A percentile compares a stretch with the other conserved stretches of the same genome.
Conservation (phyloP, 2,888 invertebrate species). For the Monoplex corrugatus region DNA sequence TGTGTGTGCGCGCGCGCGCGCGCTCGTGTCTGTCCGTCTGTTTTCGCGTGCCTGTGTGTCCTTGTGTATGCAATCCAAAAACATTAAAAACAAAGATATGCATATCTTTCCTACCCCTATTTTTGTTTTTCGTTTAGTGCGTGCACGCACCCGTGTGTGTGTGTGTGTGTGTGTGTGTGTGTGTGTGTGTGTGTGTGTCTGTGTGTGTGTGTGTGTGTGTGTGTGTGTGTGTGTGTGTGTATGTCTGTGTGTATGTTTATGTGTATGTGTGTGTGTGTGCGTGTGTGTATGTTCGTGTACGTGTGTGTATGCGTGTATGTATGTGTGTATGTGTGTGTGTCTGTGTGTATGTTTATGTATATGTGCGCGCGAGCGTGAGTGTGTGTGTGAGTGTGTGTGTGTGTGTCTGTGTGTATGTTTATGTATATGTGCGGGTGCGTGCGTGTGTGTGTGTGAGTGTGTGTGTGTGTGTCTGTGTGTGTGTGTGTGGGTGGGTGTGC, state of each 20-base stretch:
- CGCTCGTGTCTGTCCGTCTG: neutral
- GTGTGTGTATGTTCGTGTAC: neutral
- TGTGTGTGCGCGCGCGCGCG: neutral
- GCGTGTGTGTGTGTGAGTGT: neutral
- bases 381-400: neutral
- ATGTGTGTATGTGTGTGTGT: neutral
- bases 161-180: slow-evolving; percentile 19
- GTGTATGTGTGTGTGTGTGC: neutral
- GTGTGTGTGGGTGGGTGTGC: too few relatives aligned
- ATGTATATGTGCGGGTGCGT: neutral
- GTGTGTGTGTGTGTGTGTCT: neutral
- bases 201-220: neutral
- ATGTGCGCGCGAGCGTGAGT: too few relatives aligned
- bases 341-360: neutral
- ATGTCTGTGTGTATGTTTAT: neutral
- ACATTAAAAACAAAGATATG: too few relatives aligned
- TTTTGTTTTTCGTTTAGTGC: too few relatives aligned
- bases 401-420: neutral
- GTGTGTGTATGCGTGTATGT: neutral
- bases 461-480: neutral
- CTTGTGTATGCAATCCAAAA: neutral
- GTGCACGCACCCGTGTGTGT: neutral
- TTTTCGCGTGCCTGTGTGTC: neutral
- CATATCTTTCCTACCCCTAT: too few relatives aligned
- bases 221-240: neutral